Percentiles rank a stretch among this genome's conserved stretches.
Conservation (phyloP, 2,113 vertebrate species). For the Paedocypris sp. region DNA sequence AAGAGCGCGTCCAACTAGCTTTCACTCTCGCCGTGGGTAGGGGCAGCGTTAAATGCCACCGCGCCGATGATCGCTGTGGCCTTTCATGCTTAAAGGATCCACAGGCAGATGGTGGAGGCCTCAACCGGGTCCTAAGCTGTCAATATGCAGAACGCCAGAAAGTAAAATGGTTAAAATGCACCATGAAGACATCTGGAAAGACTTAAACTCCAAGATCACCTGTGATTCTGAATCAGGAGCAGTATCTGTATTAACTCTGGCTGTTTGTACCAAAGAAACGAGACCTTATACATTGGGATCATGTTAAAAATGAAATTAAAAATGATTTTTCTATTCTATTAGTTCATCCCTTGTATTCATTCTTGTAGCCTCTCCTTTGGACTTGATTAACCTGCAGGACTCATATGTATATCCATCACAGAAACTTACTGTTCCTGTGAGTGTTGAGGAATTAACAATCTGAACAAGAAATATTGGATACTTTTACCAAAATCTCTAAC, state of each 20-base stretch:
- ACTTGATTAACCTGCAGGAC: too few species aligned
- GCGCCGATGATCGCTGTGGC: slow-evolving; percentile 52
- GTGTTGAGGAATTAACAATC: too few species aligned
- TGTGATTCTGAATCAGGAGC: slow-evolving; percentile 10
- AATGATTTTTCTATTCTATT: too few species aligned
- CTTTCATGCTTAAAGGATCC: slow-evolving; percentile 37
- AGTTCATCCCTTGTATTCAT: too few species aligned
- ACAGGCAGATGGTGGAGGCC: slow-evolving; percentile 21
- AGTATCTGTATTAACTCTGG: neutral
- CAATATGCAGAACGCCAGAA: neutral
- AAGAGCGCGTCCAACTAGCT: slow-evolving; percentile 47
- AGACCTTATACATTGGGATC: too few species aligned
- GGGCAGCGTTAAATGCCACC: slow-evolving; percentile 49
- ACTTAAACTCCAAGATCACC: slow-evolving; percentile 4
- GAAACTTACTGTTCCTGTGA: too few species aligned
- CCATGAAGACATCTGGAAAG: neutral
- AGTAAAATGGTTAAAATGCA: neutral
- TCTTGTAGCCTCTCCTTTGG: too few species aligned
- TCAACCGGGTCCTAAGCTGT: slow-evolving; percentile 30
- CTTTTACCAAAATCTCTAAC: too few species aligned
- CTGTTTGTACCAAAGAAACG: neutral
- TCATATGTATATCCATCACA: too few species aligned
- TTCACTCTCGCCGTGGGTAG: slow-evolving; percentile 38
- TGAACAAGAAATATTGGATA: too few species aligned
- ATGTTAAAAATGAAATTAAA: too few species aligned